Evolutionary conservation across 2,113 vertebrate genomes (phyloP).

Genomic region (Blennius ocellaris): DNA sequence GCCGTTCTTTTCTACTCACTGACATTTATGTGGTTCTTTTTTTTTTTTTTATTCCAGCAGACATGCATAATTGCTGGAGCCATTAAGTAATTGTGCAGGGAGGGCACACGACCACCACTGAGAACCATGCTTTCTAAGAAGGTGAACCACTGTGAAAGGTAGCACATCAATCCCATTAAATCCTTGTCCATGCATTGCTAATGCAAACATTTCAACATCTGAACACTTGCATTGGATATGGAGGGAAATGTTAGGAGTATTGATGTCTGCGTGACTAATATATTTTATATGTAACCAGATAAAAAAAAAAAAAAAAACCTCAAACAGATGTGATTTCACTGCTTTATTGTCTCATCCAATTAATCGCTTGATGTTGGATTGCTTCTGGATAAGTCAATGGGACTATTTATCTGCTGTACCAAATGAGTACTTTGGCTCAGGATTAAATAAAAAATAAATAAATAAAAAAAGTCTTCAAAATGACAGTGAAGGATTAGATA

Average conservation of each 20-base stretch:
- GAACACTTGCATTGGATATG: constrained; percentile 12
- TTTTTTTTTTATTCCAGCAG: constrained; percentile 33
- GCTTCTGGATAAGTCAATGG: constrained; percentile 67
- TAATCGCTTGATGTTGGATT: constrained; percentile 73
- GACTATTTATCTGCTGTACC: constrained; percentile 70
- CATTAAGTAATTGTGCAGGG: constrained; percentile 74
- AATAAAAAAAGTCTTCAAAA: constrained; percentile 55
- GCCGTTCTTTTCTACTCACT: constrained; percentile 59
- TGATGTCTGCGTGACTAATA: constrained; percentile 56
- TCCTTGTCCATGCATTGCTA: constrained; percentile 61
- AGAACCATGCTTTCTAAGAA: constrained; percentile 64
- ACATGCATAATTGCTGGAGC: constrained; percentile 70
- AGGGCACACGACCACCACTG: constrained; percentile 65
- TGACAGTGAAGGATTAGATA: constrained; percentile 72
- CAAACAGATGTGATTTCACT: constrained; percentile 55
- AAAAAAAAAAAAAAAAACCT: constrained; percentile 49
- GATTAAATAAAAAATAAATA: constrained; percentile 66
- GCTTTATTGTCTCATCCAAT: constrained; percentile 74
- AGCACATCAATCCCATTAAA: constrained; percentile 74
- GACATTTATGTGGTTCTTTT: constrained; percentile 64
- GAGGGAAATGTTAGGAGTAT: constrained; percentile 18
- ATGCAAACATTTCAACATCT: constrained; percentile 76
- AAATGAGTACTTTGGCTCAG: constrained; percentile 68
- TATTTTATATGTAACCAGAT: constrained; percentile 49
- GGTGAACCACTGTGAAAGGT: constrained; percentile 64